Conservation (phyloP, 2,113 vertebrate species). For the Myrmophylax atrothorax region DNA sequence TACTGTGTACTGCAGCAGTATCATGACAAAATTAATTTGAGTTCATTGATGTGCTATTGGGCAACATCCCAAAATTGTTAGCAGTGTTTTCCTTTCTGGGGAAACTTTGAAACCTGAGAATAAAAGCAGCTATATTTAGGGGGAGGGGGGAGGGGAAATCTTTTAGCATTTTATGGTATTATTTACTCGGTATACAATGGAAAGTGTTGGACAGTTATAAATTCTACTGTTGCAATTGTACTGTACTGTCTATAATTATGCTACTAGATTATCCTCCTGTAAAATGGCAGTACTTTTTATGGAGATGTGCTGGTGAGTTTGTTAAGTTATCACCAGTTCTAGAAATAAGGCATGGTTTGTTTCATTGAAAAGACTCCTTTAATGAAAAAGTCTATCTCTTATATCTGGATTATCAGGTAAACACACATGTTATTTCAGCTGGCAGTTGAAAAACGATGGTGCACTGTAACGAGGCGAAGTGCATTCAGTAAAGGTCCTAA, state of each 20-base stretch:
- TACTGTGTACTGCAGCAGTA: background rate
- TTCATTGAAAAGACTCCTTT: background rate
- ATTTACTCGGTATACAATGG: background rate
- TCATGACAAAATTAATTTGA: background rate
- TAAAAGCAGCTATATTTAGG: background rate
- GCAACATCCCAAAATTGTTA: background rate
- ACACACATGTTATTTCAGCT: background rate
- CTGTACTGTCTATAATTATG: background rate
- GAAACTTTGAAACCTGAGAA: background rate
- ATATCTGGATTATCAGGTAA: background rate
- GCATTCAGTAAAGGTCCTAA: background rate
- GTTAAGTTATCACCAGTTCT: background rate
- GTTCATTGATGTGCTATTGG: background rate
- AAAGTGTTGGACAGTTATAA: background rate
- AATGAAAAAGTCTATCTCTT: background rate
- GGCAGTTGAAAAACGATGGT: background rate
- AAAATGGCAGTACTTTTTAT: background rate
- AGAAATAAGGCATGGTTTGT: background rate
- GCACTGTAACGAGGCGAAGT: background rate
- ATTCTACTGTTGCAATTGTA: background rate
- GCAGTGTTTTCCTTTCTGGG: background rate
- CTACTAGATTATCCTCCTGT: background rate
- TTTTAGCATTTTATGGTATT: background rate
- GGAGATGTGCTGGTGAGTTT: background rate
- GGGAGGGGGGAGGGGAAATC: no score